Evolutionary conservation across 2,113 vertebrate species (phyloP).

Genomic region (Ovis canadensis): DNA sequence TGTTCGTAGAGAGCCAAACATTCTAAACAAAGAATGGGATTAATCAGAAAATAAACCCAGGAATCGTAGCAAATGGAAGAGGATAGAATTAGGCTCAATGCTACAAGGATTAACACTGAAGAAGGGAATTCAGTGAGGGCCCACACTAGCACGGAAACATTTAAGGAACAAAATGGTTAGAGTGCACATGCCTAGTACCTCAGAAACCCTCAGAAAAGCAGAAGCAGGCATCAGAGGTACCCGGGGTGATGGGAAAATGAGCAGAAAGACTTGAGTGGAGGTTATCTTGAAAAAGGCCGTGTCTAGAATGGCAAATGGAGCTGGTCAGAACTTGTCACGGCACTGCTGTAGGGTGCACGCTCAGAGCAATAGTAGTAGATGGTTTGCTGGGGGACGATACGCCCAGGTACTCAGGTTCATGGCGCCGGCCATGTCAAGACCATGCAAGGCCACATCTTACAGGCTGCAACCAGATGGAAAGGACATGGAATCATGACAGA

Average conservation of each 20-base stretch:
- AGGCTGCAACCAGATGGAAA: background rate
- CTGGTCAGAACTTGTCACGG: too few relatives aligned
- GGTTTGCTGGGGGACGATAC: background rate
- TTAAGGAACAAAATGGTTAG: background rate
- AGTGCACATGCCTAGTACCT: accelerated
- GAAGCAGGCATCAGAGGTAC: background rate
- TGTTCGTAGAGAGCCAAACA: background rate
- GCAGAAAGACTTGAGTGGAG: background rate
- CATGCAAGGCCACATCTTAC: background rate
- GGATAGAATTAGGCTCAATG: background rate
- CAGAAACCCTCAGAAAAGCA: background rate
- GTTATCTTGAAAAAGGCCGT: background rate
- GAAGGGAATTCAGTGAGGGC: background rate
- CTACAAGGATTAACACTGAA: background rate
- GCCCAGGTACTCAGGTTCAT: background rate
- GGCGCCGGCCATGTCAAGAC: background rate
- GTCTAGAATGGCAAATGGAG: background rate
- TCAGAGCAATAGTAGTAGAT: background rate
- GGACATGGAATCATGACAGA: background rate
- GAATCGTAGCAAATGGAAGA: background rate
- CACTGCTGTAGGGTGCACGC: accelerated
- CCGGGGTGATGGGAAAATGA: accelerated
- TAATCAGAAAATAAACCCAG: background rate
- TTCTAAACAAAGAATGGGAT: background rate
- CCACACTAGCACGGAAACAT: background rate